These are phyloP conservation scores for Xenopus petersii DNA, from an alignment of 2,797 vertebrate species.

Conservation along the genomic window DNA sequence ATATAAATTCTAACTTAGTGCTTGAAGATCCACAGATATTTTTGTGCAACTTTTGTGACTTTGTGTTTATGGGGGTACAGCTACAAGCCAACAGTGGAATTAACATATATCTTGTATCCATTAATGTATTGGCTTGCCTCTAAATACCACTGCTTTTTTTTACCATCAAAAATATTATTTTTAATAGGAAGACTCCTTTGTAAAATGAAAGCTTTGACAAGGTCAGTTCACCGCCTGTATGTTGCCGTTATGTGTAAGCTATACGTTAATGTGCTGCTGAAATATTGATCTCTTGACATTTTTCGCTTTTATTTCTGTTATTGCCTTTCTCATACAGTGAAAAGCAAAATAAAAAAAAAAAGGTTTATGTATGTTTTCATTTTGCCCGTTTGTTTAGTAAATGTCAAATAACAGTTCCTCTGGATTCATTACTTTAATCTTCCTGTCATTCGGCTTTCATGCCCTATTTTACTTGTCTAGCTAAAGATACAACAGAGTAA, in stretches of 20 bases:
- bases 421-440: conserved; percentile 2
- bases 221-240: conserved; percentile 35
- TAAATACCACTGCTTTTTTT: conserved; percentile 43
- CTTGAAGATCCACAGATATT: too few species aligned
- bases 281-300: conserved; percentile 49
- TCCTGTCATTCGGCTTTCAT: conserved; percentile 10
- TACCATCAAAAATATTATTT: conserved; percentile 23
- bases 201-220: conserved; percentile 37
- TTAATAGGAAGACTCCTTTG: conserved; percentile 27
- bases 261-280: conserved; percentile 43
- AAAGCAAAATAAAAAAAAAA: conserved; percentile 3
- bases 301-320: conserved; percentile 42
- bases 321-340: conserved; percentile 21
- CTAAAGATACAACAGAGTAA: conserved; percentile 8
- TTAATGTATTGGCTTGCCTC: conserved; percentile 4
- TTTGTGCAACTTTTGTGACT: too few species aligned
- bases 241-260: conserved; percentile 36
- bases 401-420: conserved; percentile 25
- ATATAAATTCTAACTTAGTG: too few species aligned
- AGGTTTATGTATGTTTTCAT: conserved; percentile 21
- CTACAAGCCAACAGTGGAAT: too few species aligned
- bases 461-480: conserved; percentile 14
- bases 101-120: too few species aligned
- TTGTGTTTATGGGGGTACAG: too few species aligned
- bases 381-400: conserved; percentile 34